Conservation (phyloP, 2,113 vertebrate genomes). For the Halcyon malimbica region DNA sequence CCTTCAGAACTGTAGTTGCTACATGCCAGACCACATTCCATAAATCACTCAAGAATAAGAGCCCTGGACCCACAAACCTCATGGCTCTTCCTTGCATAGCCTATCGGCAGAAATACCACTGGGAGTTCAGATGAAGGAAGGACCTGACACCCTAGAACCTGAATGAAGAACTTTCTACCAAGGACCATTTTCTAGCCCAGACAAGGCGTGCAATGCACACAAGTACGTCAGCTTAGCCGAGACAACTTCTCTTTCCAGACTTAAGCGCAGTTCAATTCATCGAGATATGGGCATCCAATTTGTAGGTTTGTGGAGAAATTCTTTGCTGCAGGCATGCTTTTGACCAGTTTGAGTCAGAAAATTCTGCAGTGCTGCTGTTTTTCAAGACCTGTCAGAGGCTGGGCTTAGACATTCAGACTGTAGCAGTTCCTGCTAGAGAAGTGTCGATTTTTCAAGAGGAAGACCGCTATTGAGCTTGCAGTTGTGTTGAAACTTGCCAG, state of each 20-base stretch:
- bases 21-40: not conserved
- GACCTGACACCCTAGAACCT: not conserved
- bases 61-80: not conserved
- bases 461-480: not conserved
- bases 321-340: not conserved
- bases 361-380: not conserved
- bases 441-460: not conserved
- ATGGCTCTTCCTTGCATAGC: not conserved
- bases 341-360: not conserved
- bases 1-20: constrained; percentile 45
- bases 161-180: not conserved
- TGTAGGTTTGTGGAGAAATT: not conserved
- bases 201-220: not conserved
- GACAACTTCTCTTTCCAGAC: not conserved
- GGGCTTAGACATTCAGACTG: not conserved
- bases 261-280: accelerated
- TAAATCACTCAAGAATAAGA: not conserved
- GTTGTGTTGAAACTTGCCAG: not conserved
- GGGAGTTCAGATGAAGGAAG: not conserved
- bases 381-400: not conserved
- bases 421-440: not conserved
- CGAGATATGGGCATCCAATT: accelerated
- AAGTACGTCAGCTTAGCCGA: not conserved
- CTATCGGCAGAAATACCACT: not conserved
- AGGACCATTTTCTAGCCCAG: not conserved